Conservation (phyloP, 2,888 invertebrate species). For the Pecten maximus region DNA sequence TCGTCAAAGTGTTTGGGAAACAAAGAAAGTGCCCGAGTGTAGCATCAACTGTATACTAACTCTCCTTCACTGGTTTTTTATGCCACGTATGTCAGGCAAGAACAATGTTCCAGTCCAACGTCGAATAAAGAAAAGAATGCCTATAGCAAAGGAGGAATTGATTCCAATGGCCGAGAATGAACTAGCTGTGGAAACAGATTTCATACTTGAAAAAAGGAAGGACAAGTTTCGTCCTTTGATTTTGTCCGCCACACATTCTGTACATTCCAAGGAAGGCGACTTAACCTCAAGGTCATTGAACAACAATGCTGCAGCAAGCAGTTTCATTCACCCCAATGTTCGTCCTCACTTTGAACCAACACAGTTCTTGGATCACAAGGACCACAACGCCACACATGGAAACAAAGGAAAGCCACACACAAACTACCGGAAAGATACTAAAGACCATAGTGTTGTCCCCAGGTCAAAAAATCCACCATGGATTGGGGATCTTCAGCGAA, state of each 20-base stretch:
- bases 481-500: constrained; percentile 59
- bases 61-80: constrained; percentile 74
- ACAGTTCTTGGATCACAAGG: constrained; percentile 36
- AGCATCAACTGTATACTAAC: constrained; percentile 73
- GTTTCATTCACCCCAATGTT: not conserved
- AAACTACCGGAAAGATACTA: not conserved
- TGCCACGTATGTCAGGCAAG: constrained; percentile 57
- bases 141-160: constrained; percentile 57
- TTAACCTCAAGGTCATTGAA: not conserved
- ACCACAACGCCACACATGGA: not conserved
- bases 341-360: constrained; percentile 43
- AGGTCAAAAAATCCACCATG: constrained; percentile 55
- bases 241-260: not conserved
- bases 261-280: not conserved
- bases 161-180: constrained; percentile 39
- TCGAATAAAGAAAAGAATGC: constrained; percentile 55
- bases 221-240: not conserved
- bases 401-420: not conserved
- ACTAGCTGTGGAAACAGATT: not conserved
- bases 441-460: not conserved
- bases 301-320: not conserved
- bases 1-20: constrained; percentile 69
- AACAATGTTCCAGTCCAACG: constrained; percentile 47
- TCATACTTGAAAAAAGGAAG: not conserved
- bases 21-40: constrained; percentile 68